Base-by-base conservation (phyloP, 2,113 vertebrate genomes). In the Acanthochromis polyacanthus region DNA sequence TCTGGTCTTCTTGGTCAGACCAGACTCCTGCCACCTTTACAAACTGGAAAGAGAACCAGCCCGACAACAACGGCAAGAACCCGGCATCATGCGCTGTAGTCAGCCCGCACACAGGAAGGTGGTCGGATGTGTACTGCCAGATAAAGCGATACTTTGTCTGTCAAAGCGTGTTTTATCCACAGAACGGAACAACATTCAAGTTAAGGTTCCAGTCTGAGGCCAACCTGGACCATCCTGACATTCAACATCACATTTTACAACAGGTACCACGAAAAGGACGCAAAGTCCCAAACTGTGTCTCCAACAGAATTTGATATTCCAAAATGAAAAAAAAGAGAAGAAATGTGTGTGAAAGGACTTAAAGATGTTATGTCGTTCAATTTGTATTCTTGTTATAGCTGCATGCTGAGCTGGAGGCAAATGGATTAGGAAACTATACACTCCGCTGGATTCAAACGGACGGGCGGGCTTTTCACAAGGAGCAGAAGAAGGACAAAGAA, bases 1-100 rank as follows among this genome's bases (percentile, higher is more conserved):
- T 0, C 1, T 90, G 83, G 72, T 3, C 20, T 19, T 4, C 19
- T 15, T 89, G 91, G 89, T 89, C 89, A 12, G 76, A 87, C 48
- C 20, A 22, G 4, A 83, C 5, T 5, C 45, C 2, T 7, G 14
- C 11, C 0, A 66, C 9, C 43, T 85, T 78, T 38, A 60, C 5
- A n/a, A 70, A 82, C 46, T 92, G 89, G 90, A 1, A n/a, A 0
- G 0, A 0, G 0, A 6, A 2, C 1, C 14, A 73, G 56, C 66
- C 81, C 0, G 6, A 43, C 10, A 30, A 8, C 8, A 0, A 0
- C 0, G 25, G 7, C 1, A 0, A 0, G 1, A 4, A 11, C 1
- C 0, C 0, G 7, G 1, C 9, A 17, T 59, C 46, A 0, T 88
- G 88, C 36, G 80, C 30, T 1, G 17, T 2, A 0, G 10, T 75